Evolutionary conservation across 2,113 vertebrate species (phyloP).

Genomic region (Chloropsis hardwickii): DNA sequence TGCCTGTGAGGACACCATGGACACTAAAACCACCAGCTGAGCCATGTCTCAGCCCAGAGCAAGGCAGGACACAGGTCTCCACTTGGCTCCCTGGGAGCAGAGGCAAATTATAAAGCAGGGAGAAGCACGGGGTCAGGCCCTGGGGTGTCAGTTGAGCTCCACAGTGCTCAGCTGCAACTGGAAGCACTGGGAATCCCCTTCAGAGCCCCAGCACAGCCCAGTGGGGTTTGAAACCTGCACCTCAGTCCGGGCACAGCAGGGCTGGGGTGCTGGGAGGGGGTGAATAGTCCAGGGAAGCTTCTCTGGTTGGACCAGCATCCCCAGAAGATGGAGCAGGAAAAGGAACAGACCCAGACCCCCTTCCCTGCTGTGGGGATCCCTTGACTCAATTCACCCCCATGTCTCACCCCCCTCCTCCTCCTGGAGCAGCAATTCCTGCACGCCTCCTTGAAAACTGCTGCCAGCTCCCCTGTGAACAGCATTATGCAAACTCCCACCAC

Average conservation of each 20-base stretch:
- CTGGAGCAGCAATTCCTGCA: neutral
- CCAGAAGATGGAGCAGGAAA: neutral
- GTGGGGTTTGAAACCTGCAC: neutral
- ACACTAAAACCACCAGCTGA: neutral
- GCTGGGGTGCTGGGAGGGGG: neutral
- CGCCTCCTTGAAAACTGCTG: neutral
- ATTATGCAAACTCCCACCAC: conserved; percentile 8
- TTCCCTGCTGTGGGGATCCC: neutral
- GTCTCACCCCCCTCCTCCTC: neutral
- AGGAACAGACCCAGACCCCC: accelerated
- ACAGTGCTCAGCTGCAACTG: neutral
- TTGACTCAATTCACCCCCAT: neutral
- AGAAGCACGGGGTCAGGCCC: neutral
- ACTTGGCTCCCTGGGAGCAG: accelerated
- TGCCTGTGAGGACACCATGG: neutral
- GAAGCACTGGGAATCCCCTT: neutral
- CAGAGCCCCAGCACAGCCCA: neutral
- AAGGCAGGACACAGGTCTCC: neutral
- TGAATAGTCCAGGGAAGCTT: neutral
- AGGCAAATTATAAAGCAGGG: neutral
- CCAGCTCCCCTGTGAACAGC: neutral
- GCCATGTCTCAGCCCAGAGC: neutral
- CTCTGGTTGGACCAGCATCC: neutral
- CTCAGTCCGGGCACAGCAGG: neutral
- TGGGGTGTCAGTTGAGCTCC: neutral